These are phyloP conservation scores for Zygaena filipendulae DNA, from an alignment of 2,888 invertebrate genomes.

Conservation along the genomic window DNA sequence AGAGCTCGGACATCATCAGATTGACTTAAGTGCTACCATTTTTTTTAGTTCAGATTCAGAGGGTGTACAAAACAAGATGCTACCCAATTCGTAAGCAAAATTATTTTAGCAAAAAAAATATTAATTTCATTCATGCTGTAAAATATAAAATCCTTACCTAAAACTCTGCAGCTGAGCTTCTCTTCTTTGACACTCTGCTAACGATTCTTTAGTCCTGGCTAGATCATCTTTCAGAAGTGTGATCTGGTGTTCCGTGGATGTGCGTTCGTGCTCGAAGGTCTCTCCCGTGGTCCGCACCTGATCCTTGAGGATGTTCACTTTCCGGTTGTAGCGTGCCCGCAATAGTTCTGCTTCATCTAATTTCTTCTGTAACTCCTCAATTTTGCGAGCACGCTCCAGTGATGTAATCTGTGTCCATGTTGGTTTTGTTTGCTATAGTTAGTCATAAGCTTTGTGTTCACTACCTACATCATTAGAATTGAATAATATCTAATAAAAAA, in stretches of 20 bases:
- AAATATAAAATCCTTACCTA: too few species aligned
- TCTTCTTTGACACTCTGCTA: constrained; percentile 79
- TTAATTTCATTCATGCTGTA: too few species aligned
- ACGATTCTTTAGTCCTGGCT: constrained; percentile 76
- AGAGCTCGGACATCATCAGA: too few species aligned
- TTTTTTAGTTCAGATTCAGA: too few species aligned
- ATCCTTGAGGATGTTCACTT: constrained; percentile 77
- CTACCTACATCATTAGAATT: too few species aligned
- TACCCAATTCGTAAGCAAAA: too few species aligned
- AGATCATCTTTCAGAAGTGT: constrained; percentile 81
- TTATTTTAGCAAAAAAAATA: too few species aligned
- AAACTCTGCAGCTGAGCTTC: constrained; percentile 84
- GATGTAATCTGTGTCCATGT: constrained; percentile 84
- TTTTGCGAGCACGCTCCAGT: constrained; percentile 82
- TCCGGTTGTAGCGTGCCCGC: constrained; percentile 78
- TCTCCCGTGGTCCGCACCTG: constrained; percentile 75
- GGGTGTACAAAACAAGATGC: too few species aligned
- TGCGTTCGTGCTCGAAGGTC: constrained; percentile 76
- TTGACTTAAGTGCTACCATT: too few species aligned
- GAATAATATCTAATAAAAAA: too few species aligned
- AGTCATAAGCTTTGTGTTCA: too few species aligned
- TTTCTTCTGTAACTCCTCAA: constrained; percentile 85
- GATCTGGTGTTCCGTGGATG: constrained; percentile 75
- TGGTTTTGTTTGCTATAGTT: too few species aligned
- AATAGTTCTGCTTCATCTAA: constrained; percentile 84